Percentiles rank a stretch among this genome's conserved stretches.
These are phyloP conservation scores for Chiridota heheva DNA, from an alignment of 35 echinoderm and acorn worm genomes.

Conservation along the genomic window DNA sequence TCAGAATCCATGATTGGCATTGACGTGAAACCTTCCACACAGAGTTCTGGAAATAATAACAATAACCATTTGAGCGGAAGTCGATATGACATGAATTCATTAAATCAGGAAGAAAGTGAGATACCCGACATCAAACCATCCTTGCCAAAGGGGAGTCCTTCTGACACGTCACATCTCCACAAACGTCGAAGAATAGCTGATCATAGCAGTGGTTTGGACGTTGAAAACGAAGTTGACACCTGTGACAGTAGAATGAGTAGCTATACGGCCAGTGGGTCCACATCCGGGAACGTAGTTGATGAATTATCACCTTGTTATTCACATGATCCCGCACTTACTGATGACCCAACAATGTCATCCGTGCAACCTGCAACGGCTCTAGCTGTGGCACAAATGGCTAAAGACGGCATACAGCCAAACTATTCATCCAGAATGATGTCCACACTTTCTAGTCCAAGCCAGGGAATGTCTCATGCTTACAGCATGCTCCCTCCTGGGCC, in stretches of 20 bases:
- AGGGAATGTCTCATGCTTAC: slow-evolving; percentile 38
- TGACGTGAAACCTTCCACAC: slow-evolving; percentile 28
- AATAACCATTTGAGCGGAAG: slow-evolving; percentile 37
- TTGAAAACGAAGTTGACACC: slow-evolving; percentile 57
- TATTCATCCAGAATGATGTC: slow-evolving; percentile 61
- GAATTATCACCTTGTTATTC: slow-evolving; percentile 81
- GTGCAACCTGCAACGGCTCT: slow-evolving; percentile 91
- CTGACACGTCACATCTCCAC: slow-evolving; percentile 28
- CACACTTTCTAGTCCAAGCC: slow-evolving; percentile 24
- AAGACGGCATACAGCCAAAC: slow-evolving; percentile 79
- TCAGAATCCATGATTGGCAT: slow-evolving; percentile 21
- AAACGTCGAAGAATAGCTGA: slow-evolving; percentile 4
- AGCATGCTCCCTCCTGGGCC: slow-evolving; percentile 48
- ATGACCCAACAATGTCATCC: slow-evolving; percentile 63
- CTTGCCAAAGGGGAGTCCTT: slow-evolving; percentile 39
- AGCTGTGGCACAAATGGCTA: slow-evolving; percentile 95
- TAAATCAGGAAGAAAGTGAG: slow-evolving; percentile 3
- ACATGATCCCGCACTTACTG: slow-evolving; percentile 60
- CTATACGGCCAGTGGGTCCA: slow-evolving; percentile 44
- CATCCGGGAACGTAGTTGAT: slow-evolving; percentile 65
- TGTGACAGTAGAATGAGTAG: slow-evolving; percentile 50
- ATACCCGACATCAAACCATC: slow-evolving; percentile 48
- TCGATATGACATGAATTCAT: slow-evolving; percentile 18
- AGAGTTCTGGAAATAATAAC: slow-evolving; percentile 40
- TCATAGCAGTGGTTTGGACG: slow-evolving; percentile 12